Percentiles rank a stretch among this genome's conserved stretches.
phyloP scores from a whole-genome alignment of 1,140 invertebrate species.

The Polypedilum vanderplanki region DNA sequence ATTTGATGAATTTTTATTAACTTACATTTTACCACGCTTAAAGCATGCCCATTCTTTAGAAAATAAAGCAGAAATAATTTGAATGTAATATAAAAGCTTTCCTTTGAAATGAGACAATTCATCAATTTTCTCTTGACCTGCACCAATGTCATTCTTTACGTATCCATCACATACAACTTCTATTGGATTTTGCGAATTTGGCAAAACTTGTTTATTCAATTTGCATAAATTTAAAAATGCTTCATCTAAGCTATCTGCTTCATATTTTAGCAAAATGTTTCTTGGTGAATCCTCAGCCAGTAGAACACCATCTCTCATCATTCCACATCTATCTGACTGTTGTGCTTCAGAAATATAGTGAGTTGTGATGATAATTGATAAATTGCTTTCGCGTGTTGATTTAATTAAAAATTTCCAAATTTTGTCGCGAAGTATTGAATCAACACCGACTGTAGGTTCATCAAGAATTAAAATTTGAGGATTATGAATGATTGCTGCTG shows the following conservation, averaged over 20 bases:
- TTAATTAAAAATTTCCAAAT: slow-evolving; percentile 68
- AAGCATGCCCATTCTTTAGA: too few relatives aligned
- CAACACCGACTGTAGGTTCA: slow-evolving; percentile 74
- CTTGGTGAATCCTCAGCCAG: slow-evolving; percentile 72
- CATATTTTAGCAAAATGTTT: slow-evolving; percentile 54
- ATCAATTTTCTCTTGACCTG: too few relatives aligned
- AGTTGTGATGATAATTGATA: slow-evolving; percentile 69
- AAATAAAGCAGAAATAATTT: too few relatives aligned
- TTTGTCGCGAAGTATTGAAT: slow-evolving; percentile 61
- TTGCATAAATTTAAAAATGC: slow-evolving; percentile 63
- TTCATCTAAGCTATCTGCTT: slow-evolving; percentile 62
- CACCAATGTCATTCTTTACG: too few relatives aligned
- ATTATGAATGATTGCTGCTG: slow-evolving; percentile 69
- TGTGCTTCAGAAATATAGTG: slow-evolving; percentile 72
- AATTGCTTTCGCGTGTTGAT: slow-evolving; percentile 54
- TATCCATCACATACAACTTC: too few relatives aligned
- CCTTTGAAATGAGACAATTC: too few relatives aligned
- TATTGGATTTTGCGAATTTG: too few relatives aligned
- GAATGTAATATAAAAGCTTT: too few relatives aligned
- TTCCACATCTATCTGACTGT: slow-evolving; percentile 72
- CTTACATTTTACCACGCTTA: too few relatives aligned
- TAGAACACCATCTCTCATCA: slow-evolving; percentile 72
- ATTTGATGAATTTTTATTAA: too few relatives aligned
- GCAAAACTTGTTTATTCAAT: not conserved
- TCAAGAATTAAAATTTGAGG: slow-evolving; percentile 71